Base-by-base conservation (phyloP, 1,140 invertebrate species). In the Scaptomyza montana region DNA sequence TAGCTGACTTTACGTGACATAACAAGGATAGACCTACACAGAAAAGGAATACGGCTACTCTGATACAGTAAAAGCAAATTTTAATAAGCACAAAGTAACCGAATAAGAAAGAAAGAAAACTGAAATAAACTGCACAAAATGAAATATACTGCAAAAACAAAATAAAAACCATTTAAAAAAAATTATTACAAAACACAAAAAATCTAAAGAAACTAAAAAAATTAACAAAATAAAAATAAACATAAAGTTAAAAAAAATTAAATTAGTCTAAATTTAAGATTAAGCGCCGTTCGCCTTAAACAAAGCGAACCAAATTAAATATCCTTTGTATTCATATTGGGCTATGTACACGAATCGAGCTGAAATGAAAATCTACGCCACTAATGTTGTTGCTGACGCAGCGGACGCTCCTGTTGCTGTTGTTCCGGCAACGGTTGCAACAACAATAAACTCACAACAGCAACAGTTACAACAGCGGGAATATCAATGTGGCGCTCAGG, bases 321-420 rank as follows among this genome's bases (percentile, higher is more conserved):
- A 30, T 21, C 21, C 16, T 16, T 36, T 2, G 47, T 21, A 8
- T 19, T 12, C 30, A 5, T 19, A 63, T 13, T 39, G 66, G 71
- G 62, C 62, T 72, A 80, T 90, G 86, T 77, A 66, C 41, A 70
- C 77, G 33, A 89, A 33, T 39, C 77, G 60, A 54, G 33, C 47
- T 28, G 70, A 78, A 39, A 78, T 80, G 80, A 81, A 86, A 61
- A 86, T 85, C 45, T 85, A 81, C 72, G 59, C 74, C 62, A 65
- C 76, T 51, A 84, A 82, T 43, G 75, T 69, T 56, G 64, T 62
- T 61, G 56, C 46, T 7, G 45, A 56, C 16, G 19, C 63, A 30
- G 46, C 57, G 12, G 63, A 61, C 9, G 53, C 51, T 10, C 28
- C 60, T 21, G 13, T 36, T 12, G 53, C 51, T n/a, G 33, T 56